A percentile compares a stretch with the other conserved stretches of the same genome.
These are phyloP conservation scores for Zaprionus ghesquierei DNA, from an alignment of 1,140 invertebrate species.

Conservation along the genomic window DNA sequence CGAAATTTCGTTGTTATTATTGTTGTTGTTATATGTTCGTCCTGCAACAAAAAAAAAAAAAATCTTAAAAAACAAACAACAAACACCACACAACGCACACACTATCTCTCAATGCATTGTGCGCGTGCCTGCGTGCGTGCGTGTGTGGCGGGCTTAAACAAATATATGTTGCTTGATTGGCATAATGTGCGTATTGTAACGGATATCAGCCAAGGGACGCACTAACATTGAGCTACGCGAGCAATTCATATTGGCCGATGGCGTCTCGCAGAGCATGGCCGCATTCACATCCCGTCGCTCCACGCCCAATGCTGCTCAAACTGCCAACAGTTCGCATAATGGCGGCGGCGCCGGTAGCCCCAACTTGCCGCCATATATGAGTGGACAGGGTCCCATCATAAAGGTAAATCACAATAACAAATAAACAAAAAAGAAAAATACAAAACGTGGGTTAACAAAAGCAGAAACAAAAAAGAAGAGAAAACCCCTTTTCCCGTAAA, in stretches of 20 bases:
- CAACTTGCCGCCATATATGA: conserved; percentile 85
- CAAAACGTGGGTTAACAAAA: conserved; percentile 40
- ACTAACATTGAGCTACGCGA: conserved; percentile 99
- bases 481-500: background rate
- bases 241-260: conserved; percentile 98
- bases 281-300: conserved; percentile 96
- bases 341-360: conserved; percentile 85
- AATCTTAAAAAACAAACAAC: conserved; percentile 13
- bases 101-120: conserved; percentile 21
- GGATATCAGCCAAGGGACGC: conserved; percentile 97
- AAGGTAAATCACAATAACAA: conserved; percentile 88
- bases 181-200: conserved; percentile 16
- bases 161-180: background rate
- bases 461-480: conserved; percentile 11
- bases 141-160: conserved; percentile 18
- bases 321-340: conserved; percentile 82
- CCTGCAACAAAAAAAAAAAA: conserved; percentile 52
- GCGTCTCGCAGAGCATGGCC: conserved; percentile 98
- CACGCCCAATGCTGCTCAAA: conserved; percentile 89
- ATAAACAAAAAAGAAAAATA: conserved; percentile 9
- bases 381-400: conserved; percentile 93
- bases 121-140: conserved; percentile 30
- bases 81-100: conserved; percentile 26
- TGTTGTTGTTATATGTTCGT: conserved; percentile 76
- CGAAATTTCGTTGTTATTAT: conserved; percentile 77